Evolutionary conservation across 2,888 invertebrate genomes (phyloP), one percentile per base, ranked within the genome.

Genomic region (Siphlonurus alternatus): DNA sequence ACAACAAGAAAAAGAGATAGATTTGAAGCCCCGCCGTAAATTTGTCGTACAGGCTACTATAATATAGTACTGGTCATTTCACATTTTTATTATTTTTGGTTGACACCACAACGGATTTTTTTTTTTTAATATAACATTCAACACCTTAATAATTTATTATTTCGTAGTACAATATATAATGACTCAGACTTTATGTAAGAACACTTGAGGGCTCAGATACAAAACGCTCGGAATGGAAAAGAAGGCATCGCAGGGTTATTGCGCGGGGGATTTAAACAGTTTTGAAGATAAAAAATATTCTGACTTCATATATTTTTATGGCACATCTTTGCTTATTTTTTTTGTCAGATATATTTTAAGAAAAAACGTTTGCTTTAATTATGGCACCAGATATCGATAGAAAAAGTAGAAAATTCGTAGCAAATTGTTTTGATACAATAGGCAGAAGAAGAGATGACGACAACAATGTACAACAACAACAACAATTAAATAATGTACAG

Each of bases 381-480:
- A 38, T 38, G 38, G 38, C 38, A 38, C 38, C 38, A 38, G 38
- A 38, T 38, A 38, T 38, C 15, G 38, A 56, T 56, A 56, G 56
- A 56, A 56, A 56, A 56, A 56, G 56, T 56, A 56, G 56, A 56
- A 56, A 56, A 56, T 56, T 56, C n/a, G 56, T 56, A 56, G 56
- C 56, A 56, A 56, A 56, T 56, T 20, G 5, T 38, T 38, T 15
- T 38, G 5, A 38, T 38, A 38, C n/a, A n/a, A n/a, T n/a, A n/a
- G n/a, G n/a, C n/a, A n/a, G n/a, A n/a, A 10, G 38, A 38, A 38
- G 38, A 38, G 38, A 38, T 38, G 38, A n/a, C n/a, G n/a, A n/a
- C n/a, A n/a, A n/a, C n/a, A n/a, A n/a, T n/a, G n/a, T n/a, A n/a
- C n/a, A n/a, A n/a, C n/a, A n/a, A n/a, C n/a, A n/a, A n/a, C n/a